Evolutionary conservation across 2,888 invertebrate species (phyloP).

Genomic region (Sisyra nigra): DNA sequence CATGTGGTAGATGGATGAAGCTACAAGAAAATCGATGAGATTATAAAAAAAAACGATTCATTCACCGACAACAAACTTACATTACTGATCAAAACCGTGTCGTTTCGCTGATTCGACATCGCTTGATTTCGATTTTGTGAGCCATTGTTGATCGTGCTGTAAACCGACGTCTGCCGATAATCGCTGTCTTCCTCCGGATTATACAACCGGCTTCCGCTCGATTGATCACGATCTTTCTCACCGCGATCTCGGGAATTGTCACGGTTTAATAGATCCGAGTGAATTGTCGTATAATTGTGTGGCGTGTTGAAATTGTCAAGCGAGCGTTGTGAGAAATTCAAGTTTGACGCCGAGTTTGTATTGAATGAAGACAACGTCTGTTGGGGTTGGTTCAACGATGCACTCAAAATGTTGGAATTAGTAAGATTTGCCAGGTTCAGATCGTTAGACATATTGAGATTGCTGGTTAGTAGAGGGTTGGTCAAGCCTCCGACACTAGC

Average conservation of each 20-base stretch:
- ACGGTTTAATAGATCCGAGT: no score
- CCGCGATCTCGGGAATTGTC: no score
- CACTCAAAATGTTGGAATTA: conserved; percentile 10
- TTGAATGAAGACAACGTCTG: no score
- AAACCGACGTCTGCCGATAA: conserved; percentile 8
- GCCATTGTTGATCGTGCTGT: conserved; percentile 14
- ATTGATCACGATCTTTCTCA: no score
- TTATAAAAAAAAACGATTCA: conserved; percentile 5
- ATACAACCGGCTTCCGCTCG: no score
- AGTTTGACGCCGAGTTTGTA: no score
- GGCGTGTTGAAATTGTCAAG: no score
- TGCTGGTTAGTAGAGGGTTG: conserved; percentile 13
- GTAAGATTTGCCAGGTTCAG: conserved; percentile 12
- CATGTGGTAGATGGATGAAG: conserved; percentile 82
- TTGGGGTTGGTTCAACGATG: background rate
- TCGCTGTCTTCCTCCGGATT: conserved; percentile 3
- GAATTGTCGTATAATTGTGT: no score
- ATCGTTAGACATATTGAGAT: conserved; percentile 20
- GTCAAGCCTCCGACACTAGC: conserved; percentile 24
- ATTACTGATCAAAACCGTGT: conserved; percentile 53
- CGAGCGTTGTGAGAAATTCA: no score
- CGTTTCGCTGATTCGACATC: conserved; percentile 34
- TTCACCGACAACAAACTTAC: conserved; percentile 32
- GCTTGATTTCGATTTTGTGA: conserved; percentile 10
- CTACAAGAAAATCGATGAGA: conserved; percentile 28